Evolutionary conservation across 1,140 invertebrate species (phyloP), one percentile per base, ranked within the genome.

Genomic region (Kradibia gibbosae): DNA sequence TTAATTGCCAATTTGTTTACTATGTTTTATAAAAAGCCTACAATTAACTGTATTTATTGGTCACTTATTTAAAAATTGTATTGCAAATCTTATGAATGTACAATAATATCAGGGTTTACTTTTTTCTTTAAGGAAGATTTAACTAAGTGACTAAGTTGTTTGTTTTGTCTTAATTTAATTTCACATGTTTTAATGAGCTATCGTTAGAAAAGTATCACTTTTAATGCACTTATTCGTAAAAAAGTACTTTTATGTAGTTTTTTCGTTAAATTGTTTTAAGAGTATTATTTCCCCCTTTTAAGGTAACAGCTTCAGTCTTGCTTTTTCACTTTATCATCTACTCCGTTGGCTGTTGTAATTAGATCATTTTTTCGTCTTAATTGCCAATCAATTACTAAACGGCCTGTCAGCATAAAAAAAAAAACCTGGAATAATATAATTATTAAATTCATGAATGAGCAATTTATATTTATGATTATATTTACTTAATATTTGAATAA

Each of bases 381-480:
- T 84, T 95, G 94, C 87, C 92, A 94, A 79, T 94, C 94, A 71
- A 96, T 95, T 22, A 99, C 96, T 60, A 99, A 91, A 83, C 98
- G 93, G 85, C 98, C 98, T 67, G 94, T 95, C n/a, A 99, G 91
- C 95, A 99, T 97, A 86, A 99, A 97, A 86, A 97, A 96, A 90
- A 99, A 99, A 22, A 99, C 93, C 93, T 94, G 85, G 86, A 88
- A 80, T 81, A 22, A 45, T 48, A 31, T 34, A 71, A 67, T 82
- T 62, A 62, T 76, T n/a, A n/a, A n/a, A n/a, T n/a, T n/a, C n/a
- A n/a, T n/a, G n/a, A n/a, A n/a, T n/a, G n/a, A n/a, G n/a, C n/a
- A n/a, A n/a, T n/a, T n/a, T n/a, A n/a, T n/a, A n/a, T n/a, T n/a
- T n/a, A n/a, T n/a, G n/a, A n/a, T n/a, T n/a, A n/a, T n/a, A n/a